These are phyloP conservation scores for Spea bombifrons DNA, from an alignment of 2,113 vertebrate species.

Conservation along the genomic window DNA sequence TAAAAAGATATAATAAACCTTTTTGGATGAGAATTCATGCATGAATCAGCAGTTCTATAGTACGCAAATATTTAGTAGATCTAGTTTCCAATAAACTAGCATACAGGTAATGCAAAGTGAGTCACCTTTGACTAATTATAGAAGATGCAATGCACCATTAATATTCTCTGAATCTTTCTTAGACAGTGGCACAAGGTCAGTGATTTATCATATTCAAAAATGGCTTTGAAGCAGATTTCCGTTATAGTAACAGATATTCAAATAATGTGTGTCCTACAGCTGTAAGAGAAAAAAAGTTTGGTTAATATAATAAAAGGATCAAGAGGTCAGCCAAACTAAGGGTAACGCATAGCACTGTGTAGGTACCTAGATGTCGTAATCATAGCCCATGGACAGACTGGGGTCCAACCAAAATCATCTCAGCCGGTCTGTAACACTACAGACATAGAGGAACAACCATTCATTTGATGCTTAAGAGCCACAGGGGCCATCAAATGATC, in stretches of 20 bases:
- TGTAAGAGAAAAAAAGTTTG: background rate
- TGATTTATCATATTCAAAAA: conserved; percentile 6
- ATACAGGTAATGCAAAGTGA: background rate
- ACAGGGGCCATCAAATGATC: no score
- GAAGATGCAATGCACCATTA: background rate
- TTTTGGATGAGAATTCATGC: background rate
- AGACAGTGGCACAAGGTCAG: conserved; percentile 11
- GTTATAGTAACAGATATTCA: background rate
- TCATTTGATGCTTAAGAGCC: no score
- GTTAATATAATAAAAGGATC: background rate
- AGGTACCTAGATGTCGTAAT: no score
- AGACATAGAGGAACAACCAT: no score
- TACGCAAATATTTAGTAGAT: background rate
- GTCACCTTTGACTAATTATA: background rate
- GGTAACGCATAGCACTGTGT: no score
- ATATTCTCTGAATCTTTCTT: background rate
- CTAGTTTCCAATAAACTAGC: background rate
- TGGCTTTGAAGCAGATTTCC: conserved; percentile 2
- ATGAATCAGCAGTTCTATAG: background rate
- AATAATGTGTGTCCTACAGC: background rate
- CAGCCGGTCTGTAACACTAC: no score
- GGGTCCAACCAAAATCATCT: no score
- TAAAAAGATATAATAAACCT: no score
- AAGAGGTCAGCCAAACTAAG: background rate
- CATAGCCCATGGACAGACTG: no score